Percentiles rank a stretch among this genome's conserved stretches.
Conservation (phyloP, 1,140 invertebrate genomes). For the Steinernema feltiae region DNA sequence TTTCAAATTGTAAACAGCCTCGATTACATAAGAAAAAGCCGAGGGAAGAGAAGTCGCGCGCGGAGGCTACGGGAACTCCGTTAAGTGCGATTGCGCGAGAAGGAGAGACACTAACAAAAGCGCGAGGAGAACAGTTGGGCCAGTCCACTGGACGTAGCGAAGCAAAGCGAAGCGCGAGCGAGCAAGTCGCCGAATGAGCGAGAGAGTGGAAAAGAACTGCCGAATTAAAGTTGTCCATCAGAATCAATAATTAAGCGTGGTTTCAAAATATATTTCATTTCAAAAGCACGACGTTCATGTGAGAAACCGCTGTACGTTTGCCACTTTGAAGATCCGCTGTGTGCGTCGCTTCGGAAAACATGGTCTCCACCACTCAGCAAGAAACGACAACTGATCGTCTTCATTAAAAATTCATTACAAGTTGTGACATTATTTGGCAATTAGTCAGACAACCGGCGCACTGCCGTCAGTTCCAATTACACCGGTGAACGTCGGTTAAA, state of each 20-base stretch:
- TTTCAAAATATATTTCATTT: not conserved
- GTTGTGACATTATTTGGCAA: not conserved
- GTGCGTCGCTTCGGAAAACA: not conserved
- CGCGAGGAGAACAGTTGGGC: not conserved
- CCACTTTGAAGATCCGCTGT: too few species aligned
- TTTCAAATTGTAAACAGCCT: not conserved
- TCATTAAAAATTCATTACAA: not conserved
- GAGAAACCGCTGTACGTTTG: too few species aligned
- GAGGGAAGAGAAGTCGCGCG: not conserved
- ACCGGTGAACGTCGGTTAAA: not conserved
- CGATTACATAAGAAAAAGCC: not conserved
- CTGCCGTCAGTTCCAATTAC: not conserved
- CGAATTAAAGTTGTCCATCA: constrained; percentile 1
- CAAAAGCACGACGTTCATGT: not conserved
- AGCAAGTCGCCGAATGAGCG: not conserved
- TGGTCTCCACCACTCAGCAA: not conserved
- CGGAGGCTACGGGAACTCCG: not conserved
- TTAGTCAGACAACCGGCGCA: not conserved
- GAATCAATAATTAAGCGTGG: constrained; percentile 14
- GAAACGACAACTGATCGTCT: not conserved
- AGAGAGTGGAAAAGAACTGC: constrained; percentile 4
- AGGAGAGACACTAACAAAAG: constrained; percentile 14
- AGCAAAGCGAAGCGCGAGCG: not conserved
- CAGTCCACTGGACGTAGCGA: not conserved
- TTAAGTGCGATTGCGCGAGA: not conserved